Base-by-base conservation (phyloP, 2,113 vertebrate genomes). In the Sisor rabdophorus region DNA sequence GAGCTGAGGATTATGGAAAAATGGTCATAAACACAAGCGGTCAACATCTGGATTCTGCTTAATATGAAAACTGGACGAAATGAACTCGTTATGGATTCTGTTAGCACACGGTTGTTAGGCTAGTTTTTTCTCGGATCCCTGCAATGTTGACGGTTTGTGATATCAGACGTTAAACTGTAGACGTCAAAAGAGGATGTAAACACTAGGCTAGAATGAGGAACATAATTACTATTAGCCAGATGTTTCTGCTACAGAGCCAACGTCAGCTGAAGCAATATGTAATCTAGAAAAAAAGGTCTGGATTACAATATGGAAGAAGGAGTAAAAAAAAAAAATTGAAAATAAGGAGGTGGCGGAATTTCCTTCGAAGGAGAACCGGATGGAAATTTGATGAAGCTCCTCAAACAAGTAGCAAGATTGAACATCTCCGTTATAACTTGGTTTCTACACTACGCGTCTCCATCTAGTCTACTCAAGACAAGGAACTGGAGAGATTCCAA, bases 1-100 rank as follows among this genome's bases (percentile, higher is more conserved):
- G 58, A 73, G 81, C 90, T 91, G 85, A 73, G 26, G 70, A 60
- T 81, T 30, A 73, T 47, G 32, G 24, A 36, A 75, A 56, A 80
- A 53, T 47, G 47, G 44, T 2, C 22, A 20, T 60, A 53, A 26
- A 13, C 8, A 30, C 47, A 48, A 28, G 20, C 2, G 26, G 32
- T 12, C 58, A 40, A 61, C 15, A 28, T 52, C 15, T 47, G 26
- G 17, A 47, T 44, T 30, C 55, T n/a, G 7, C 17, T 47, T 65
- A 20, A 40, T 32, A 17, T 20, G 59, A 61, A 20, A 12, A 30
- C 11, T 36, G 32, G 32, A 36, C 6, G 6, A 36, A 36, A 12
- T 22, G 13, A 12, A 13, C 24, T 59, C 15, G 0, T 59, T 58
- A 16, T 26, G 0, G 7, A 28, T 28, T 59, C 24, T 3, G 2